phyloP scores from a whole-genome alignment of 2,888 invertebrate species.

The Oligia fasciuncula region DNA sequence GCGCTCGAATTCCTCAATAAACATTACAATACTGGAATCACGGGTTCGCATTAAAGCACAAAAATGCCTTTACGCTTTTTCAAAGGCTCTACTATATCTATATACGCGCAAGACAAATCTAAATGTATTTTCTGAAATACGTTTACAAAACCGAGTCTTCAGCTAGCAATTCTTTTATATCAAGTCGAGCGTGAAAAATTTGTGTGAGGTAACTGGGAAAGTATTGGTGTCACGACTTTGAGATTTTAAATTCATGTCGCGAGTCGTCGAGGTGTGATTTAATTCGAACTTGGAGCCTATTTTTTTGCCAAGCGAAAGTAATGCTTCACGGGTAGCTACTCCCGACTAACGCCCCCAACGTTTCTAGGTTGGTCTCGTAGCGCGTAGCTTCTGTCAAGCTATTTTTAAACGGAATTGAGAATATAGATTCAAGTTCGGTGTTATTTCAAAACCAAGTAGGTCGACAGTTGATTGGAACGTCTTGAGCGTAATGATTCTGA shows the following conservation, averaged over 20 bases:
- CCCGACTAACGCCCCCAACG: conserved; percentile 32
- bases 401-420: conserved; percentile 53
- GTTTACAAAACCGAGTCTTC: conserved; percentile 28
- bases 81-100: conserved; percentile 26
- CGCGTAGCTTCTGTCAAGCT: conserved; percentile 20
- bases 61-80: conserved; percentile 39
- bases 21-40: conserved; percentile 37
- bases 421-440: conserved; percentile 28
- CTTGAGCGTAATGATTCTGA: conserved; percentile 18
- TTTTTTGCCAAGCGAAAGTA: conserved; percentile 54
- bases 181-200: conserved; percentile 49
- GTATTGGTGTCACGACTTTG: conserved; percentile 45
- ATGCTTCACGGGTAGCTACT: conserved; percentile 48
- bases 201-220: conserved; percentile 60
- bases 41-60: conserved; percentile 16
- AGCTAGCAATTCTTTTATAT: conserved; percentile 56
- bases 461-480: conserved; percentile 43
- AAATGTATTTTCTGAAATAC: conserved; percentile 51
- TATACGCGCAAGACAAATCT: conserved; percentile 32
- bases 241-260: conserved; percentile 66
- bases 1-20: conserved; percentile 33
- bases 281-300: conserved; percentile 58
- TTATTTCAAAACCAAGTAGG: conserved; percentile 41
- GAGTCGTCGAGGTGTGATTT: conserved; percentile 66
- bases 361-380: conserved; percentile 26